Conservation (phyloP, 2,797 vertebrate genomes). For the Fratercula arctica region DNA sequence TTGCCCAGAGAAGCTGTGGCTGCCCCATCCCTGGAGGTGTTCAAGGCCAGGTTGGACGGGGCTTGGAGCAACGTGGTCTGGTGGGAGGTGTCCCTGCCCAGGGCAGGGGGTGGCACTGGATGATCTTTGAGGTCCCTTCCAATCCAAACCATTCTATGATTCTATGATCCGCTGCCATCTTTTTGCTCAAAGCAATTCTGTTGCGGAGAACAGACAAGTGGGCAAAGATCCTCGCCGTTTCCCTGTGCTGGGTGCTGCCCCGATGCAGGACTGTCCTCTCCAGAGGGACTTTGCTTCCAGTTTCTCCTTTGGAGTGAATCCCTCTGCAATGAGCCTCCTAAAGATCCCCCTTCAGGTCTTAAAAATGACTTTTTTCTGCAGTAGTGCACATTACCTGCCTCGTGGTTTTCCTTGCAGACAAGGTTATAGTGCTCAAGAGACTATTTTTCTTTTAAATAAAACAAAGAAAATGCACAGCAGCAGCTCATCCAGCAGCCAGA, state of each 20-base stretch:
- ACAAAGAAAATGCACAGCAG: background rate
- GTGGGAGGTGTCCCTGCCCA: background rate
- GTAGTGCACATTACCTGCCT: background rate
- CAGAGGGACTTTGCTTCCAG: background rate
- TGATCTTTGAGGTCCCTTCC: background rate
- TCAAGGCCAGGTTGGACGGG: background rate
- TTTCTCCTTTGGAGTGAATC: background rate
- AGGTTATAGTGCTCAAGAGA: background rate
- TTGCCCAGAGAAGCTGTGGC: too few species aligned
- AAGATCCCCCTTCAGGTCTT: background rate
- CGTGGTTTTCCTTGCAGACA: background rate
- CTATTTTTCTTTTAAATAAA: conserved; percentile 45
- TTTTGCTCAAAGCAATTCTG: background rate
- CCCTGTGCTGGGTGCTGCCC: background rate
- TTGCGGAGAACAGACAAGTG: background rate
- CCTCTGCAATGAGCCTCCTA: background rate
- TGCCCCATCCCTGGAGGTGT: background rate
- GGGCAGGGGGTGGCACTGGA: background rate
- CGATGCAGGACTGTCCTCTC: background rate
- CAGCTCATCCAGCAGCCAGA: conserved; percentile 5
- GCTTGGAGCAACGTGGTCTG: background rate
- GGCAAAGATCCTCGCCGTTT: background rate
- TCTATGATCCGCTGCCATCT: background rate
- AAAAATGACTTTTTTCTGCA: background rate
- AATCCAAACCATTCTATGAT: background rate